Percentiles rank a stretch among this genome's conserved stretches.
These are phyloP conservation scores for Trichacis sp. DNA, from an alignment of 2,888 invertebrate species.

Conservation along the genomic window DNA sequence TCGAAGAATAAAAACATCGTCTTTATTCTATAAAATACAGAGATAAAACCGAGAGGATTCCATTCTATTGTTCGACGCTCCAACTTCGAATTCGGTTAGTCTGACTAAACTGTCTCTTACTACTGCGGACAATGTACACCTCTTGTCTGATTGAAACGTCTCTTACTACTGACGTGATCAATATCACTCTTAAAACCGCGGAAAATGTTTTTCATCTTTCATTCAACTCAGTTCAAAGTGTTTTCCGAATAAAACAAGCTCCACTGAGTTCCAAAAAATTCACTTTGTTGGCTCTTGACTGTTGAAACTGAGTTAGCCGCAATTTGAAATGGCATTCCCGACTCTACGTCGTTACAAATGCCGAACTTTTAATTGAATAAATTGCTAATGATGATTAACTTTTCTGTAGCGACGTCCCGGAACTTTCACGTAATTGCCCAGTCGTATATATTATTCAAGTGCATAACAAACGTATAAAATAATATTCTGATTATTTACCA, in stretches of 20 bases:
- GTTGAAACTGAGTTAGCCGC: not conserved
- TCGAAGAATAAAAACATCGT: no score
- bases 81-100: not conserved
- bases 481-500: no score
- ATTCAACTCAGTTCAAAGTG: not conserved
- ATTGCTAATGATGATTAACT: conserved; percentile 7
- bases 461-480: no score
- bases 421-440: not conserved
- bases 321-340: not conserved
- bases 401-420: not conserved
- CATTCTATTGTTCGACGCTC: no score
- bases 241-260: not conserved
- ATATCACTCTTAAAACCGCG: not conserved
- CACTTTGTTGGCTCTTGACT: not conserved
- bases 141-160: not conserved
- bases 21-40: no score
- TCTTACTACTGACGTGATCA: not conserved
- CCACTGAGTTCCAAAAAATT: not conserved
- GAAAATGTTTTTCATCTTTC: not conserved
- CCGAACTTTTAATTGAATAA: conserved; percentile 10
- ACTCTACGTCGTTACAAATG: not conserved
- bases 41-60: no score
- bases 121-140: not conserved
- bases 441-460: not conserved
- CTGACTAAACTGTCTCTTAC: not conserved